These are phyloP conservation scores for Limnothrissa miodon DNA, from an alignment of 2,113 vertebrate species.

Conservation along the genomic window DNA sequence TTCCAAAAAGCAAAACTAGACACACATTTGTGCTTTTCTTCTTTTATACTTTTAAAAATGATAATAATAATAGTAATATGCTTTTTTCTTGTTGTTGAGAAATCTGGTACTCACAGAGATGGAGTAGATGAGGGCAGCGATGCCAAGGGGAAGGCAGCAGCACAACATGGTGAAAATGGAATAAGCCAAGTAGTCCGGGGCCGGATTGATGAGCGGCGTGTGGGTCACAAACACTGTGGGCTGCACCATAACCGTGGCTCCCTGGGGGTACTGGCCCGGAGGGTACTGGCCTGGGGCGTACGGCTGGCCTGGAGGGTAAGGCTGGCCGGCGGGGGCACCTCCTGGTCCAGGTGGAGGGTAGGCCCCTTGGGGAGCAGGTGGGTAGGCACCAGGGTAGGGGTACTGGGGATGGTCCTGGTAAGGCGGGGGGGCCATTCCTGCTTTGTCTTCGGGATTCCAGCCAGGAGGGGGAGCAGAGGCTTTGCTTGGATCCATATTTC, in stretches of 20 bases:
- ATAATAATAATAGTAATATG: too few relatives aligned
- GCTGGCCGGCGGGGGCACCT: slow-evolving; percentile 18
- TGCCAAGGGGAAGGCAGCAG: slow-evolving; percentile 74
- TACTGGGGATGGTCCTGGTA: slow-evolving; percentile 49
- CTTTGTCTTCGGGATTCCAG: slow-evolving; percentile 41
- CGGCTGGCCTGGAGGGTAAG: slow-evolving; percentile 9
- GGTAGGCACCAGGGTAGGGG: slow-evolving; percentile 17
- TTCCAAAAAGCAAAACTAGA: background rate
- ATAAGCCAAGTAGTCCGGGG: slow-evolving; percentile 70
- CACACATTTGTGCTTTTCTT: background rate
- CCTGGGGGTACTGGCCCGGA: slow-evolving; percentile 3
- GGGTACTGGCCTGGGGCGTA: slow-evolving; percentile 16
- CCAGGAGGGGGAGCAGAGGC: slow-evolving; percentile 34
- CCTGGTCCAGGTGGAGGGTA: background rate
- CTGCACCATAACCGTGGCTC: slow-evolving; percentile 48
- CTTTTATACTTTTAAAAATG: background rate
- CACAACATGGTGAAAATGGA: slow-evolving; percentile 77
- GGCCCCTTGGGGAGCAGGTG: background rate
- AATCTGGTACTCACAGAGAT: slow-evolving; percentile 34
- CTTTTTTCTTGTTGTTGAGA: background rate
- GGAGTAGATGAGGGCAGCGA: slow-evolving; percentile 65
- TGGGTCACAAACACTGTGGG: slow-evolving; percentile 52
- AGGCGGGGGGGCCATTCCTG: slow-evolving; percentile 48
- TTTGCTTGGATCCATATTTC: slow-evolving; percentile 55
- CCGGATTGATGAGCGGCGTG: slow-evolving; percentile 40